Evolutionary conservation across 2,113 vertebrate species (phyloP), one percentile per base, ranked within the genome.

Genomic region (Typhlomys cinereus): DNA sequence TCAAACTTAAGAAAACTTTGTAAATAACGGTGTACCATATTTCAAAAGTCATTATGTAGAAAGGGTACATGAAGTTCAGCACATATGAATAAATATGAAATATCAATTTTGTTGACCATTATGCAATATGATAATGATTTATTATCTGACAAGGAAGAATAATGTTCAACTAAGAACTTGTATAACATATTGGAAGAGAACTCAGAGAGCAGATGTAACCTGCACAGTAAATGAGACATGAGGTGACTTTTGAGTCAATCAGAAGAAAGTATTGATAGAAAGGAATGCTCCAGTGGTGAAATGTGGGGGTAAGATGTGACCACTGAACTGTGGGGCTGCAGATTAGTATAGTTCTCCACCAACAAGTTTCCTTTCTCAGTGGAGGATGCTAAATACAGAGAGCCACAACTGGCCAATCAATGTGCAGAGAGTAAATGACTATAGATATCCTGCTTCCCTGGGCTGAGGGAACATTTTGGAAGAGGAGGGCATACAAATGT

Each of bases 121-220:
- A 80, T 2, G 2, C 31, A 54, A 66, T 91, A 71, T 86, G 79
- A 0, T 1, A 75, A 89, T 78, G 81, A 82, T 54, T 29, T 85
- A 46, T 90, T 34, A 59, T 70, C n/a, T 88, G 18, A 89, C 2
- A 85, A 41, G 14, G 4, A 87, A 18, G 27, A 89, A 21, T 36
- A 21, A 80, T 85, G 11, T 31, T 84, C 41, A 82, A 2, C 59
- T 87, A 89, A n/a, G 91, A 66, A 94, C 11, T 89, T 48, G 78
- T 59, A 67, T 20, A 64, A 50, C 69, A 7, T 95, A 62, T 71
- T 52, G 17, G 4, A 85, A 74, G 5, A 36, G 4, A 86, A 69
- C 70, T 90, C 1, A 48, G 89, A 88, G 74, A 39, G 0, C 31
- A 95, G 93, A 94, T 83, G 15, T 23, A 92, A 64, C 17, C 48